These are phyloP conservation scores for Cebus imitator DNA, from an alignment of 2,113 vertebrate genomes.

Conservation along the genomic window DNA sequence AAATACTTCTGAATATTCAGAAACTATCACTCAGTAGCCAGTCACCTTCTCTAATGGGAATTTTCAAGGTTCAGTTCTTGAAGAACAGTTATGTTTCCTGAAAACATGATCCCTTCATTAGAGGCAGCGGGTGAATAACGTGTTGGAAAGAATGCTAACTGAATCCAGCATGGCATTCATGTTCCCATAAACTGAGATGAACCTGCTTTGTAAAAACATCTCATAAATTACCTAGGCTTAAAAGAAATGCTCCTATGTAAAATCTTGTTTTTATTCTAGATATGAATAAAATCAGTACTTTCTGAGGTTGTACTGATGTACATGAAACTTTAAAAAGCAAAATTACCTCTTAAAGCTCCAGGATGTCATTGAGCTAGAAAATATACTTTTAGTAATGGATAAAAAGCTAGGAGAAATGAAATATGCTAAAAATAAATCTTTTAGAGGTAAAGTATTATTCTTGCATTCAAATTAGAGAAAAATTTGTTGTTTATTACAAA, in stretches of 20 bases:
- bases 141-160: background rate
- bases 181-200: background rate
- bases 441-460: background rate
- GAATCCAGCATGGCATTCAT: background rate
- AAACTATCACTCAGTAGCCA: background rate
- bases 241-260: background rate
- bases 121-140: background rate
- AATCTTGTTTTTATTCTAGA: background rate
- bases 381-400: background rate
- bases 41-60: background rate
- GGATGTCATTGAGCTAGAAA: background rate
- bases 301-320: background rate
- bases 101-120: background rate
- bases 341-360: constrained; percentile 19
- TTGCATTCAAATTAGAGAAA: constrained; percentile 15
- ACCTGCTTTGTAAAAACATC: background rate
- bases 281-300: background rate
- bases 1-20: background rate
- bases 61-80: background rate
- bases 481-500: background rate
- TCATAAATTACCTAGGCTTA: background rate
- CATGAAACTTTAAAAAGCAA: constrained; percentile 42
- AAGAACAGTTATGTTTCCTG: background rate
- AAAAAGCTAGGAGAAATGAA: background rate
- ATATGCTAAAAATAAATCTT: background rate